These are phyloP conservation scores for Stichodactyla helianthus DNA, from an alignment of 64 coral and sea anemone species.

Conservation along the genomic window DNA sequence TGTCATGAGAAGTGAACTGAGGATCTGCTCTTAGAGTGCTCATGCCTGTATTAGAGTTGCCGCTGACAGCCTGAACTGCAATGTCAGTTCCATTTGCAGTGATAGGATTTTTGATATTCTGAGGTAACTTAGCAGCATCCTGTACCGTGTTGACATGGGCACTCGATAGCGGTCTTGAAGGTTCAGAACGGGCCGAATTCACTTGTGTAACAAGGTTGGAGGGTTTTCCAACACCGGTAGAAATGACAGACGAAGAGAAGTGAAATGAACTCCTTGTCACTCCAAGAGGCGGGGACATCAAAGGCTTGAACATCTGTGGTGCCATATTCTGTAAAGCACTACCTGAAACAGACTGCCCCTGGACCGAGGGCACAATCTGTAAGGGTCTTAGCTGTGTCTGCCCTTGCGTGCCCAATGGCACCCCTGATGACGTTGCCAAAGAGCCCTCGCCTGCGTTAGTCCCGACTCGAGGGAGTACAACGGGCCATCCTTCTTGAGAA, in stretches of 20 bases:
- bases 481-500: conserved; percentile 4
- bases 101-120: neutral
- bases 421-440: neutral
- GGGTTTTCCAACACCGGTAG: neutral
- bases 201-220: neutral
- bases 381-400: neutral
- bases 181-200: neutral
- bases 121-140: neutral
- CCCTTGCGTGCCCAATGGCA: neutral
- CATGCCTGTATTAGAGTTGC: neutral
- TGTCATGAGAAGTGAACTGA: neutral
- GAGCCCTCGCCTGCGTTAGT: neutral
- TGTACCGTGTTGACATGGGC: neutral
- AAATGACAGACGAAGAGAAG: conserved; percentile 19
- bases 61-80: neutral
- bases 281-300: conserved; percentile 21
- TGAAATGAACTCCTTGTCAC: neutral
- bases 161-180: neutral
- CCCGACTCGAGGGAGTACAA: neutral
- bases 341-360: neutral
- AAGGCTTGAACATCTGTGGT: conserved; percentile 2
- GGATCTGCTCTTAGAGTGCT: neutral
- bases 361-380: neutral
- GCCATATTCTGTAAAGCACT: neutral
- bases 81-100: neutral